Conservation (phyloP, 1,140 invertebrate species). For the Anthonomus grandis region DNA sequence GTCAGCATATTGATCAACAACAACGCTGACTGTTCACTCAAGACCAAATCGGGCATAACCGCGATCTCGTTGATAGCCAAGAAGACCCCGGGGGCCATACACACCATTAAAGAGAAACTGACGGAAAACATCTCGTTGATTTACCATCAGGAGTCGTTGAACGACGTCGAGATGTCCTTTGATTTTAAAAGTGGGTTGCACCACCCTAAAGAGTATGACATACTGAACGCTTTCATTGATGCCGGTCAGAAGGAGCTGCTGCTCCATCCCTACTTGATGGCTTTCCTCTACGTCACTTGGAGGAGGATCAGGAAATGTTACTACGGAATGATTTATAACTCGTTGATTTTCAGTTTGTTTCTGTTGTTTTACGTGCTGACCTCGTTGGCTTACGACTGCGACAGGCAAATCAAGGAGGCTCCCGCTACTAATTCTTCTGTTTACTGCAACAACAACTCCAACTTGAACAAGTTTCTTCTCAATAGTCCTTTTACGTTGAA, state of each 20-base stretch:
- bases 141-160: conserved; percentile 68
- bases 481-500: conserved; percentile 68
- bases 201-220: conserved; percentile 73
- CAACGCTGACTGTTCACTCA: conserved; percentile 78
- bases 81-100: conserved; percentile 75
- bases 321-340: conserved; percentile 71
- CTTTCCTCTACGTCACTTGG: conserved; percentile 81
- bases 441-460: conserved; percentile 67
- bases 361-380: conserved; percentile 74
- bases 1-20: conserved; percentile 76
- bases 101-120: conserved; percentile 69
- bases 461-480: conserved; percentile 63
- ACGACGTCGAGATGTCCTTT: conserved; percentile 72
- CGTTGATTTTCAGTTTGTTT: conserved; percentile 72
- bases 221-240: conserved; percentile 75
- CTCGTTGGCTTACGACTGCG: conserved; percentile 70
- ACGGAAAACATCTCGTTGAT: conserved; percentile 72
- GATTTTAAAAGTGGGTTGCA: conserved; percentile 75
- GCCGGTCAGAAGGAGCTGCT: conserved; percentile 79
- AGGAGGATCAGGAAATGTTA: conserved; percentile 82
- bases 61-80: conserved; percentile 75
- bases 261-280: conserved; percentile 75
- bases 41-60: conserved; percentile 77
- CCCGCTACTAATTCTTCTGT: conserved; percentile 55
- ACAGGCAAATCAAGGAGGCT: conserved; percentile 62